Base-by-base conservation (phyloP, 2,888 invertebrate genomes). In the Platynereis dumerilii region DNA sequence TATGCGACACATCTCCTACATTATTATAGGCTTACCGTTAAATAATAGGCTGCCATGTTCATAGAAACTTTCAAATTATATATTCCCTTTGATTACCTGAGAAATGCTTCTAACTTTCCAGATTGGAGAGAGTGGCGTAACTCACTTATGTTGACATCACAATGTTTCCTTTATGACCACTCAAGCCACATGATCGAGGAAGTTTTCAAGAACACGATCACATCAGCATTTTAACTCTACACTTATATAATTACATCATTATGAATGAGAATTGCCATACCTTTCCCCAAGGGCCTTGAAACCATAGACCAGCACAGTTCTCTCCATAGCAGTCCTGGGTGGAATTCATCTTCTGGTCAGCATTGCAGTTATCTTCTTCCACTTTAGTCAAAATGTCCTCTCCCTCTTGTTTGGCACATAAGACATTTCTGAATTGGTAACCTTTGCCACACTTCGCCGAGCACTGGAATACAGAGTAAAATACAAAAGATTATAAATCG, bases 281-380 rank as follows among this genome's bases (percentile, higher is more conserved):
- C 78, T 86, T 80, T 44, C 88, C 87, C 90, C 91, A 92, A 1
- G 90, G 89, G 42, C 94, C 91, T 17, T 90, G 87, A 80, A 93
- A 94, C 95, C 95, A 95, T 76, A 91, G 89, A 0, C 92, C 91
- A 44, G 84, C 74, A 77, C 89, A 81, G 26, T 65, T 57, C 3
- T 60, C 52, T 20, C 65, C 71, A 22, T 54, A 52, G 52, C 71
- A 73, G 24, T 60, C 52, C 45, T 62, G 63, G 24, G 65, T 56
- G 2, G 42, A 55, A 22, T 20, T 34, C 61, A 64, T 63, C 45
- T 66, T 63, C n/a, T 22, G 28, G 12, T 56, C 44, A 10, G 53
- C 48, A 45, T 73, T 71, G 48, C 70, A 70, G 10, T 66, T 58
- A 2, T 44, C 34, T 3, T 69, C 70, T 12, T 58, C 58, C 26